These are phyloP conservation scores for Lamprotornis superbus DNA, from an alignment of 2,113 vertebrate species.

Conservation along the genomic window DNA sequence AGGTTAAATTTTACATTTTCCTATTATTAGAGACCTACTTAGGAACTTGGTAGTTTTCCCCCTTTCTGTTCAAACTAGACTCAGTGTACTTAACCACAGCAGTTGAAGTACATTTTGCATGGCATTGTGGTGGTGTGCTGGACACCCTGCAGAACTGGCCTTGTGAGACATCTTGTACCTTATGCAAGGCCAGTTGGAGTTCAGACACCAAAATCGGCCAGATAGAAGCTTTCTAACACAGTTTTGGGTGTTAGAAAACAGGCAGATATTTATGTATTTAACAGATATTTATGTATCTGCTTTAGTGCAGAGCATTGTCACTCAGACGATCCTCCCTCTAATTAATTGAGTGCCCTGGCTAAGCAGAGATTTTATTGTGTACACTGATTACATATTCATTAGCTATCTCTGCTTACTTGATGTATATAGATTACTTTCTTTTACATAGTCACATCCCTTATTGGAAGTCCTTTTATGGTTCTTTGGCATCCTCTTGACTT, in stretches of 20 bases:
- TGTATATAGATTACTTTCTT: neutral
- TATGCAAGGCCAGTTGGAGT: neutral
- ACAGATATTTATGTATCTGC: neutral
- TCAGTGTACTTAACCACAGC: neutral
- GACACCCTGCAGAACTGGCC: neutral
- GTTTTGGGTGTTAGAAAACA: neutral
- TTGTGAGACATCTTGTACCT: neutral
- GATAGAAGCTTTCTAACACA: neutral
- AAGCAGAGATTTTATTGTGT: neutral
- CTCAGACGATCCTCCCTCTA: neutral
- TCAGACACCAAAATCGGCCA: accelerated
- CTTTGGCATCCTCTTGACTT: neutral
- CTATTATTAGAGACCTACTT: neutral
- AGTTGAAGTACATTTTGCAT: neutral
- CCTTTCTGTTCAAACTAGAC: neutral
- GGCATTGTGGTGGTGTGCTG: neutral
- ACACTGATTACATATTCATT: neutral
- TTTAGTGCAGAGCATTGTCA: neutral
- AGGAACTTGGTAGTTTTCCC: neutral
- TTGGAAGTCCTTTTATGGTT: neutral
- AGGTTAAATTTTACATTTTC: neutral
- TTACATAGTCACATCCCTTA: neutral
- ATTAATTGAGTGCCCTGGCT: neutral
- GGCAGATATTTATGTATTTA: no score
- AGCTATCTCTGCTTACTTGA: neutral